Conservation (phyloP, 2,113 vertebrate species). For the Colius striatus region DNA sequence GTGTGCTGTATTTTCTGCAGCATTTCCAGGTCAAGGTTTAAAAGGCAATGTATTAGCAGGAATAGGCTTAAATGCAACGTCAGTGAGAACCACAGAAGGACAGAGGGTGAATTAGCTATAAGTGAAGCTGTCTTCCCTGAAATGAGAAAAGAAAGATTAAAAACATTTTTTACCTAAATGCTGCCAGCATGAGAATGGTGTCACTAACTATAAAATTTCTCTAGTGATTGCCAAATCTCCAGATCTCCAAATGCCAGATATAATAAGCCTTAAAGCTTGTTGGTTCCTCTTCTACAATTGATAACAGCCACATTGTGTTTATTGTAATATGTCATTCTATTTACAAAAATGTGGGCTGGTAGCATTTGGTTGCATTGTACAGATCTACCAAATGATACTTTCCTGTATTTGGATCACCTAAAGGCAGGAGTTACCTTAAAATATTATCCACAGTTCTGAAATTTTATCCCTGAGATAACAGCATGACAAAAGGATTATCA, state of each 20-base stretch:
- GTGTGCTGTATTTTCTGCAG: background rate
- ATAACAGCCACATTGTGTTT: fast-evolving
- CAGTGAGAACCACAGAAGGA: background rate
- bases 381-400: background rate
- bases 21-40: background rate
- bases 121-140: background rate
- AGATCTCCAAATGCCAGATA: background rate
- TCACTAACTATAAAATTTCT: background rate
- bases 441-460: background rate
- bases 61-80: background rate
- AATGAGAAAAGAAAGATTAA: background rate
- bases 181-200: background rate
- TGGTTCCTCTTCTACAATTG: background rate
- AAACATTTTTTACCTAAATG: background rate
- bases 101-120: background rate
- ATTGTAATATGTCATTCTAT: background rate
- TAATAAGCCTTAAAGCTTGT: background rate
- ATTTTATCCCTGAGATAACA: background rate
- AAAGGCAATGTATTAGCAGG: background rate
- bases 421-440: background rate
- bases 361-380: background rate
- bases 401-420: background rate
- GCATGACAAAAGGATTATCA: background rate
- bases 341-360: background rate
- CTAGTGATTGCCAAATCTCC: background rate